Conservation (phyloP, 2,113 vertebrate genomes). For the Tragulus kanchil region DNA sequence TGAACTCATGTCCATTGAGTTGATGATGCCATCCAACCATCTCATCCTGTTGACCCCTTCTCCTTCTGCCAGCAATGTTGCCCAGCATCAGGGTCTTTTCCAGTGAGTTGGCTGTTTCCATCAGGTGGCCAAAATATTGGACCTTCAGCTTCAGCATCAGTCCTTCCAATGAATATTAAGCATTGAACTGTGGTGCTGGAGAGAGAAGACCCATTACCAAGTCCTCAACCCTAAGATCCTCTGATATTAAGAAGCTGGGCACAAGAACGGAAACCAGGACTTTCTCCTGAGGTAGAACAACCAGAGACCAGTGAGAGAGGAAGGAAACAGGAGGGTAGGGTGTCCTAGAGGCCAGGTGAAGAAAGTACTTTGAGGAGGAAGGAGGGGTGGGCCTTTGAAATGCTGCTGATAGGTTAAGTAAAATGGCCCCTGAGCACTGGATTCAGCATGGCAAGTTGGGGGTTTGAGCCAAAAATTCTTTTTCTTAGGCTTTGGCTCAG, state of each 20-base stretch:
- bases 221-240: background rate
- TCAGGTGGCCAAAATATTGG: background rate
- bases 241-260: background rate
- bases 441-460: background rate
- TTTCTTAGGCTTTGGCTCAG: background rate
- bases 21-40: background rate
- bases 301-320: background rate
- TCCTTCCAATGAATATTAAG: background rate
- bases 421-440: background rate
- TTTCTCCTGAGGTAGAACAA: background rate
- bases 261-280: background rate
- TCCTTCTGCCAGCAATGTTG: background rate
- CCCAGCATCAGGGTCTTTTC: background rate
- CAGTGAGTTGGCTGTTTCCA: background rate
- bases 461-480: background rate
- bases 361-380: background rate
- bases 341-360: background rate
- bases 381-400: background rate
- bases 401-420: background rate
- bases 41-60: background rate
- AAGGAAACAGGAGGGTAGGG: background rate
- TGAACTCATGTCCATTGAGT: background rate
- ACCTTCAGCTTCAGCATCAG: background rate
- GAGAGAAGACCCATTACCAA: background rate
- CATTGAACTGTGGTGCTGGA: background rate